Percentiles rank a stretch among this genome's conserved stretches.
Conservation (phyloP, 1,140 invertebrate species). For the Drosophila nannoptera region DNA sequence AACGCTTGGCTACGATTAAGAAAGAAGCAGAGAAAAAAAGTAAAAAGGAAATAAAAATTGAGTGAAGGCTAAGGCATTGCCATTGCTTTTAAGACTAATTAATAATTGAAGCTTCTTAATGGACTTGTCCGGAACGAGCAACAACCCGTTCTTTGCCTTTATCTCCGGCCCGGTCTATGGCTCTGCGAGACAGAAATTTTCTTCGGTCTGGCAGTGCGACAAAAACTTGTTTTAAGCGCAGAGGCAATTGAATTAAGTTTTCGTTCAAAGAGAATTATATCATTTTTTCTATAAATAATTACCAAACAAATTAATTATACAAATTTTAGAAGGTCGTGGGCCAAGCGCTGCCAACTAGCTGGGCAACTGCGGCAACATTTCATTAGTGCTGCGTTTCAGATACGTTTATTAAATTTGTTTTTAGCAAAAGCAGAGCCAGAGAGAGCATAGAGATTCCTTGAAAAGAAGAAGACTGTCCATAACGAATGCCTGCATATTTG, state of each 20-base stretch:
- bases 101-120: slow-evolving; percentile 75
- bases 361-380: slow-evolving; percentile 13
- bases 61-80: slow-evolving; percentile 41
- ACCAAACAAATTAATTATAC: slow-evolving; percentile 54
- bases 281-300: slow-evolving; percentile 56
- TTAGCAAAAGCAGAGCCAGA: slow-evolving; percentile 21
- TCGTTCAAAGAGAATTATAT: slow-evolving; percentile 59
- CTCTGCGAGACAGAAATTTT: background rate
- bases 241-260: slow-evolving; percentile 71
- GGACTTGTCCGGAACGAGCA: slow-evolving; percentile 54
- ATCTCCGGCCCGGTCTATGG: slow-evolving; percentile 7
- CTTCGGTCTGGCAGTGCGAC: slow-evolving; percentile 26
- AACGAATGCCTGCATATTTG: slow-evolving; percentile 65
- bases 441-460: slow-evolving; percentile 13
- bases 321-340: slow-evolving; percentile 20
- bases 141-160: slow-evolving; percentile 20
- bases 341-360: slow-evolving; percentile 4
- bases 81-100: slow-evolving; percentile 72
- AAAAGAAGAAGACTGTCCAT: slow-evolving; percentile 46
- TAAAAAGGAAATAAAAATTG: slow-evolving; percentile 9
- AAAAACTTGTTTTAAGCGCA: slow-evolving; percentile 68
- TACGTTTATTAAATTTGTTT: slow-evolving; percentile 32
- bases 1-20: slow-evolving; percentile 62
- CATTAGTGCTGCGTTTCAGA: slow-evolving; percentile 14
- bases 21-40: slow-evolving; percentile 34